A percentile compares a stretch with the other conserved stretches of the same genome.
Evolutionary conservation across 2,797 vertebrate species (phyloP).

Genomic region (Phyllotis vaccarum): DNA sequence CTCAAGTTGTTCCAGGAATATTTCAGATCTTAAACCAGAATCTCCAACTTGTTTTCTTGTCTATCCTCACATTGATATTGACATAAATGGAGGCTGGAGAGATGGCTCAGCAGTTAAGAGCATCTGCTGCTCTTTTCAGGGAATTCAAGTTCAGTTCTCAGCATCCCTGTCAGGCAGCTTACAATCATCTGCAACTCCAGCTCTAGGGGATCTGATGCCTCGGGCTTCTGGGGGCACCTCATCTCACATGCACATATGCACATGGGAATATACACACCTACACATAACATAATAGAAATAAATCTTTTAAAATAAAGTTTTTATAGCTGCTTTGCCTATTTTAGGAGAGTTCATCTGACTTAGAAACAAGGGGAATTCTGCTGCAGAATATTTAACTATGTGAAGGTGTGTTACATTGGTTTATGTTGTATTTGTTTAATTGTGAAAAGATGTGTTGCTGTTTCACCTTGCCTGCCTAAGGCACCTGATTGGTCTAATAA

Average conservation of each 20-base stretch:
- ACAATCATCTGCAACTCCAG: background rate
- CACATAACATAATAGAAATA: background rate
- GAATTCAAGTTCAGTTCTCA: background rate
- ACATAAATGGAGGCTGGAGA: background rate
- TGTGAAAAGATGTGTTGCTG: background rate
- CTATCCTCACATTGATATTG: background rate
- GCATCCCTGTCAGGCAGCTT: background rate
- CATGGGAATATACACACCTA: background rate
- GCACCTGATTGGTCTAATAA: background rate
- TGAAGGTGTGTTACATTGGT: background rate
- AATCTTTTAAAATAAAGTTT: background rate
- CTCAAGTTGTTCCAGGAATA: background rate
- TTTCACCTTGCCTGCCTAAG: background rate
- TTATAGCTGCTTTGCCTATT: background rate
- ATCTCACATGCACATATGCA: background rate
- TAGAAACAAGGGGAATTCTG: background rate
- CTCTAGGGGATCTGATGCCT: too few species aligned
- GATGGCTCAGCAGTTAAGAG: too few species aligned
- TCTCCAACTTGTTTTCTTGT: background rate
- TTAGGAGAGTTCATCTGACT: conserved; percentile 4
- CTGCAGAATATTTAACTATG: background rate
- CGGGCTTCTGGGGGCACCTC: background rate
- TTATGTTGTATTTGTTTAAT: background rate
- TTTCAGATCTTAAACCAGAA: conserved; percentile 1
- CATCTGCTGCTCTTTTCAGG: background rate